These are phyloP conservation scores for Periophthalmus modestus DNA, from an alignment of 2,113 vertebrate species.

Conservation along the genomic window DNA sequence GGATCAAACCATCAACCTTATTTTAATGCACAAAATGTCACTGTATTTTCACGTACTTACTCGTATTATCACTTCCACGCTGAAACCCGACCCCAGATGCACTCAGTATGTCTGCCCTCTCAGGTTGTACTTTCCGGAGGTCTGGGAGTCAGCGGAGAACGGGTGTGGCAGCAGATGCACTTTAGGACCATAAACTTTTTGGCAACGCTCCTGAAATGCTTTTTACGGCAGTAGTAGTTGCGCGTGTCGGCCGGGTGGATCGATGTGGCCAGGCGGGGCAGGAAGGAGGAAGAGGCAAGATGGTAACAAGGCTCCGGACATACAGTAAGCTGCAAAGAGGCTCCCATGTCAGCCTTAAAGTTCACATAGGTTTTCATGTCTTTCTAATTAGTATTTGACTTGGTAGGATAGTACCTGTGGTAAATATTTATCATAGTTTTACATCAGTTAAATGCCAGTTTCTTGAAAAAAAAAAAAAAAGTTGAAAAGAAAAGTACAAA, in stretches of 20 bases:
- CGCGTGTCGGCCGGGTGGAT: slow-evolving; percentile 50
- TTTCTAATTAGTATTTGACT: too few relatives aligned
- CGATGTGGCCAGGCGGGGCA: slow-evolving; percentile 40
- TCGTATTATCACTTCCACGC: background rate
- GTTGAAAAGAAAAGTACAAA: too few relatives aligned
- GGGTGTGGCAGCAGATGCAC: slow-evolving; percentile 45
- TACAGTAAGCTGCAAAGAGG: slow-evolving; percentile 36
- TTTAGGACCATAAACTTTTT: slow-evolving; percentile 56
- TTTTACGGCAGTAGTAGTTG: slow-evolving; percentile 53
- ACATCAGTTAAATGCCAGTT: too few relatives aligned
- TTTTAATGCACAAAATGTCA: background rate
- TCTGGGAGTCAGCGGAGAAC: background rate
- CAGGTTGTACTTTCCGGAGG: slow-evolving; percentile 10
- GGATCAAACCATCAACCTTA: background rate
- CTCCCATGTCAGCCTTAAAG: slow-evolving; percentile 22
- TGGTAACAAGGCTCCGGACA: slow-evolving; percentile 50
- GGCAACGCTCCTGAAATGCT: slow-evolving; percentile 68
- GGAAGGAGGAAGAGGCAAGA: slow-evolving; percentile 42
- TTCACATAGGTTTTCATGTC: too few relatives aligned
- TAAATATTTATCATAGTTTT: too few relatives aligned
- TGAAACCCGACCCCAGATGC: slow-evolving; percentile 15
- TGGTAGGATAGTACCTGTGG: too few relatives aligned
- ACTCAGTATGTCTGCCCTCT: slow-evolving; percentile 24
- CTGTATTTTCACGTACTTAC: too few relatives aligned
- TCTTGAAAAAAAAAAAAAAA: too few relatives aligned